These are phyloP conservation scores for Eumacrocentrus americanus DNA, from an alignment of 2,888 invertebrate species.

Conservation along the genomic window DNA sequence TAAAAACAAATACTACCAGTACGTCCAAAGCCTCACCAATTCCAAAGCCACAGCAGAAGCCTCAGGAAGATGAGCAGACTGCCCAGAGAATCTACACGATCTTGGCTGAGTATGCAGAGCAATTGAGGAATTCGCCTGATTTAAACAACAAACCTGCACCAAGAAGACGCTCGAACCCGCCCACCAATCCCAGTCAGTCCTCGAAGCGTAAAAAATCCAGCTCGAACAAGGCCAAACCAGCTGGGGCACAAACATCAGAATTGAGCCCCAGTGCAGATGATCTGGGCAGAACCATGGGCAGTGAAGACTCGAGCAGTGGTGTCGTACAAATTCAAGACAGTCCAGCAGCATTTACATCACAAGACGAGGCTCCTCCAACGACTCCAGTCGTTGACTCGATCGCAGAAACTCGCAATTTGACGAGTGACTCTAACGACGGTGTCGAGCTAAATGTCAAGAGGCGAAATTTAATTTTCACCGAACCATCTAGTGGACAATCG, in stretches of 20 bases:
- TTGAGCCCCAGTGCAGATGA: conserved; percentile 72
- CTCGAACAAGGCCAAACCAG: conserved; percentile 67
- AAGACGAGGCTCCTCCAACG: conserved; percentile 49
- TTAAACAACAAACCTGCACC: conserved; percentile 82
- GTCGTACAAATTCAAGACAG: conserved; percentile 60
- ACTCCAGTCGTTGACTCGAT: conserved; percentile 43
- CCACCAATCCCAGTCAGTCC: conserved; percentile 73
- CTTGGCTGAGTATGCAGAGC: conserved; percentile 80
- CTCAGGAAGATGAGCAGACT: conserved; percentile 81
- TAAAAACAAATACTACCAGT: conserved; percentile 67
- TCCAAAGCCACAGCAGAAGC: conserved; percentile 74
- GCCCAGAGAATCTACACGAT: conserved; percentile 81
- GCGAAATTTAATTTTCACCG: conserved; percentile 55
- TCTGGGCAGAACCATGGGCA: conserved; percentile 73
- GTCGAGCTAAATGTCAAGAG: conserved; percentile 51
- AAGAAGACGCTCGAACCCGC: conserved; percentile 75
- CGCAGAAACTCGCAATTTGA: conserved; percentile 50
- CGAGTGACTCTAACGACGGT: conserved; percentile 55
- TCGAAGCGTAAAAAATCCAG: conserved; percentile 74
- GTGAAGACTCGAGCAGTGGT: conserved; percentile 79
- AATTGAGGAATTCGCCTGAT: conserved; percentile 79
- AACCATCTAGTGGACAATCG: conserved; percentile 50
- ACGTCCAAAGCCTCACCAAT: conserved; percentile 71
- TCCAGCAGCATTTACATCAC: conserved; percentile 57
- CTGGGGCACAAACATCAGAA: conserved; percentile 61